Evolutionary conservation across 2,113 vertebrate genomes (phyloP).

Genomic region (Ginglymostoma cirratum): DNA sequence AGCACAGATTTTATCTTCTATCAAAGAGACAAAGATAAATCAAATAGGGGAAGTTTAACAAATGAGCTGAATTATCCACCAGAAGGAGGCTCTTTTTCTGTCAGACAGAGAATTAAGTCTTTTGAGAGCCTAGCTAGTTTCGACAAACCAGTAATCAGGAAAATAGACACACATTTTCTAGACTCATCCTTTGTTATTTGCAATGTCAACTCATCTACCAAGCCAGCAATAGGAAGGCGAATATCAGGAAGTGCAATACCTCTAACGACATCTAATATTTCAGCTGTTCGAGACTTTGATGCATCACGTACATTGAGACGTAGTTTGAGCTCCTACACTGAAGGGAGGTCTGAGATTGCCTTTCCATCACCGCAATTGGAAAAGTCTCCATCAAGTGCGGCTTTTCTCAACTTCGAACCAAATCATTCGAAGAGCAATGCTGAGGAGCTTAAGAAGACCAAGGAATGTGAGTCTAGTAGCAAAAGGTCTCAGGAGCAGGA

Average conservation of each 20-base stretch:
- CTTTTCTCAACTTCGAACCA: constrained; percentile 42
- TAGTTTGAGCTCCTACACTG: constrained; percentile 68
- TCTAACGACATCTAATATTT: constrained; percentile 42
- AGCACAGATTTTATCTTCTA: background rate
- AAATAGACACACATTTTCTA: constrained; percentile 53
- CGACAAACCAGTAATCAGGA: constrained; percentile 63
- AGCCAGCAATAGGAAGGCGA: constrained; percentile 62
- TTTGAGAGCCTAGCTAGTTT: constrained; percentile 86
- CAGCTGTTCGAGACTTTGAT: constrained; percentile 42
- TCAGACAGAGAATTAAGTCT: constrained; percentile 88
- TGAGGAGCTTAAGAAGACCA: constrained; percentile 39
- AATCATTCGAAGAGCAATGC: constrained; percentile 21
- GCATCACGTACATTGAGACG: constrained; percentile 49
- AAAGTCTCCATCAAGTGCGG: constrained; percentile 46
- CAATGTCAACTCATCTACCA: constrained; percentile 41
- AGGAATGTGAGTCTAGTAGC: constrained; percentile 21
- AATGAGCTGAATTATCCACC: constrained; percentile 60
- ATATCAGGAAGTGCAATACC: constrained; percentile 57
- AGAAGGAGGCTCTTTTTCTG: constrained; percentile 76
- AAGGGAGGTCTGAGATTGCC: constrained; percentile 46
- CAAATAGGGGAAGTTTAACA: constrained; percentile 61
- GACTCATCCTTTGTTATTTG: constrained; percentile 50
- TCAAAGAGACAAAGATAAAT: constrained; percentile 35
- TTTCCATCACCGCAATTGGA: constrained; percentile 42
- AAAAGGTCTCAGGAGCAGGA: constrained; percentile 40